phyloP scores from a whole-genome alignment of 2,797 vertebrate genomes.

The Channallabes apus region DNA sequence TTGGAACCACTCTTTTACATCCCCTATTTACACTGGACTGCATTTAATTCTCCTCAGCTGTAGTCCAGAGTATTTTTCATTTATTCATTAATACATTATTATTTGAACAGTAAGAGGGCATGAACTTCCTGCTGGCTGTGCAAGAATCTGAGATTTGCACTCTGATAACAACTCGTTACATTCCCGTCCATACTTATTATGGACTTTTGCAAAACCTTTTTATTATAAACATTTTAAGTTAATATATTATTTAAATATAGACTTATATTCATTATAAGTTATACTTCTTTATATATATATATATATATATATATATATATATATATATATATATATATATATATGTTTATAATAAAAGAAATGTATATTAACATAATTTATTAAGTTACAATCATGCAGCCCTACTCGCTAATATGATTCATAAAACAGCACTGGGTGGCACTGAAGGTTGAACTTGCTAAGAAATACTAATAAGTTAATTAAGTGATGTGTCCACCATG shows the following conservation, averaged over 20 bases:
- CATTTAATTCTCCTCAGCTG: not conserved
- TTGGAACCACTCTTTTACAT: not conserved
- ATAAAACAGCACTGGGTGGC: not conserved
- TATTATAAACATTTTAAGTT: not conserved
- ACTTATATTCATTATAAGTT: too few relatives aligned
- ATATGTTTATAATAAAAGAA: too few relatives aligned
- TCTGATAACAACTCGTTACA: not conserved
- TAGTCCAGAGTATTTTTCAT: too few relatives aligned
- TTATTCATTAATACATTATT: not conserved
- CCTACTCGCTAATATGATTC: too few relatives aligned
- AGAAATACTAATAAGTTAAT: not conserved
- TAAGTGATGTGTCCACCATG: not conserved
- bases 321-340: too few relatives aligned
- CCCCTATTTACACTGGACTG: not conserved
- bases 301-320: too few relatives aligned
- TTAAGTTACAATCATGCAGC: too few relatives aligned
- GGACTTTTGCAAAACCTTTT: not conserved
- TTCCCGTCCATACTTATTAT: not conserved
- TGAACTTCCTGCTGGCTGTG: slow-evolving; percentile 69
- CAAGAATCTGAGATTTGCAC: slow-evolving; percentile 64
- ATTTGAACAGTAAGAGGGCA: slow-evolving; percentile 3
- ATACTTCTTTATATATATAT: too few relatives aligned
- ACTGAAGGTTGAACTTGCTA: not conserved
- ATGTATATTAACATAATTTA: too few relatives aligned
- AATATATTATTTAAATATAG: too few relatives aligned